A percentile compares a stretch with the other conserved stretches of the same genome.
Conservation (phyloP, 2,888 invertebrate species). For the Drosophila macrospina region DNA sequence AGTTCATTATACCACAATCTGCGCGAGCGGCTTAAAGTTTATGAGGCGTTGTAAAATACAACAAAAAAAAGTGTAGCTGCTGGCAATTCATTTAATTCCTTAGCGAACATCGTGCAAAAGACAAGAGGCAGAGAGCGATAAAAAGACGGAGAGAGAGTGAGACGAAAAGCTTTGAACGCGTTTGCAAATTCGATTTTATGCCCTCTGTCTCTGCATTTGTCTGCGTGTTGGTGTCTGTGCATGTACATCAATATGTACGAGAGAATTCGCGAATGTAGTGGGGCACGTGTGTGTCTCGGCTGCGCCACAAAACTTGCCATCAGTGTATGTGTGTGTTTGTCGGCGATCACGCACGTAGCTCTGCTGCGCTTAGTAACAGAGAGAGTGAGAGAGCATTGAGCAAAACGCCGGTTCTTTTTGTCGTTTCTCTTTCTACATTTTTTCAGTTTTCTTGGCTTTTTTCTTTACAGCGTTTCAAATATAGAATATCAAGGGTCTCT, state of each 20-base stretch:
- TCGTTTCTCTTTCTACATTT: conserved; percentile 43
- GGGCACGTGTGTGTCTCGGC: conserved; percentile 83
- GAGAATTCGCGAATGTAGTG: conserved; percentile 82
- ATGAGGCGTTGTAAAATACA: conserved; percentile 71
- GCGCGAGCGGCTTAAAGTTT: conserved; percentile 69
- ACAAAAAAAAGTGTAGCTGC: conserved; percentile 45
- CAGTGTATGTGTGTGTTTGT: conserved; percentile 57
- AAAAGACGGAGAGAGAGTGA: conserved; percentile 33
- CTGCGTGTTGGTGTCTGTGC: conserved; percentile 34
- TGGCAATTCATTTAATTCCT: conserved; percentile 67
- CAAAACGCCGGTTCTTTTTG: conserved; percentile 79
- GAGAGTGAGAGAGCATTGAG: conserved; percentile 38
- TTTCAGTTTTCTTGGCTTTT: conserved; percentile 37
- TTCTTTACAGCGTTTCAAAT: conserved; percentile 80
- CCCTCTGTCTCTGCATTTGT: conserved; percentile 31
- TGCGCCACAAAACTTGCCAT: conserved; percentile 51
- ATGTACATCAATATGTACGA: conserved; percentile 27
- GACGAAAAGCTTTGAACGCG: conserved; percentile 59
- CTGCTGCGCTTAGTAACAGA: conserved; percentile 72
- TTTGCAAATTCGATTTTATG: conserved; percentile 69
- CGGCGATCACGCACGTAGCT: conserved; percentile 71
- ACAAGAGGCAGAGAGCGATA: conserved; percentile 32
- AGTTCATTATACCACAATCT: conserved; percentile 69
- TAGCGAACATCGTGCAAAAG: conserved; percentile 50
- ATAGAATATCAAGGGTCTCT: conserved; percentile 83